Base-by-base conservation (phyloP, 1,140 invertebrate genomes). In the Apis florea region DNA sequence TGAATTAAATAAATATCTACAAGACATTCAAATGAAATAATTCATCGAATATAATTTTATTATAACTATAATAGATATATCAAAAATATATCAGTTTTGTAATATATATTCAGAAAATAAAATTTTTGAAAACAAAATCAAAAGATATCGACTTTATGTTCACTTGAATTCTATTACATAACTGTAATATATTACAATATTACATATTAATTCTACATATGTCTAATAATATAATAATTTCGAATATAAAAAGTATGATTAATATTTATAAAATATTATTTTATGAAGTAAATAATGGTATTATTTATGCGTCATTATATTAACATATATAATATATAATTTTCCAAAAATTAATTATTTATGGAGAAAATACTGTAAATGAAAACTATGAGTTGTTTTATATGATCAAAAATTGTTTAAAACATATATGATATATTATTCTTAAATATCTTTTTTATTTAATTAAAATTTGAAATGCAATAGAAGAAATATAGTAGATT, bases 101-200 rank as follows among this genome's bases (percentile, higher is more conserved):
- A 80, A 74, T 51, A 74, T 51, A 74, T 49, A 66, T 67, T 40
- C 17, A 74, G 15, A 31, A 26, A 80, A 74, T 74, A 74, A 80
- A 79, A 17, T 58, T 74, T 40, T 74, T 56, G 31, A 51, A 56
- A 12, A 67, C 12, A 61, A 74, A 40, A 1, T 4, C 12, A 26
- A 59, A 73, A 59, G 19, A 53, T 2, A 53, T 53, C 9, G 24
- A 70, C 2, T 53, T 53, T 10, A 53, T 53, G 24, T 49, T 68
- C 11, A 69, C 15, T 69, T 9, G 13, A 51, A 66, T 53, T 11
- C 17, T 63, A 47, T 21, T 74, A 71, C 15, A 17, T 11, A 24
- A 26, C 4, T 63, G 10, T 63, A 31, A 31, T 17, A 19, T 11
- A 49, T 12, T n/a, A 61, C 59, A 24, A 15, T 13, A 15, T 67